Evolutionary conservation across 2,113 vertebrate genomes (phyloP), one percentile per base, ranked within the genome.

Genomic region (Nannospalax galili): DNA sequence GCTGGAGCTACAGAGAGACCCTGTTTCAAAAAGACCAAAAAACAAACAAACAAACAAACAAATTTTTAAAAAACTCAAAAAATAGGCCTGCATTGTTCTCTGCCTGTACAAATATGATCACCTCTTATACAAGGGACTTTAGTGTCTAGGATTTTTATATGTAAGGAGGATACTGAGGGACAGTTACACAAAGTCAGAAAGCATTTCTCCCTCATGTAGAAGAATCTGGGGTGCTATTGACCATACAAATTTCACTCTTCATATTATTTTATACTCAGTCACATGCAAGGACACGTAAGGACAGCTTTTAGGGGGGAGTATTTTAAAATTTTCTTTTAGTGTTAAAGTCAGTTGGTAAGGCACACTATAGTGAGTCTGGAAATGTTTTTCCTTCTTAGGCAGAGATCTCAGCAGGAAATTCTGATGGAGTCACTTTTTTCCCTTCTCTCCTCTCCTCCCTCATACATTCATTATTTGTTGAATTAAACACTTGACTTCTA

Each of bases 401-500:
- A 79, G 35, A 7, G 8, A 48, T n/a, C 70, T 86, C 80, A 45
- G 6, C 4, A 7, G 22, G 35, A 62, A 69, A 30, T 72, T 56
- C 69, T 60, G 16, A 75, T 32, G 35, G 56, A 72, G 19, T 74
- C 5, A 10, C 7, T 67, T 19, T 4, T 15, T 72, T 8, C 19
- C 24, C 64, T 19, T 32, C 1, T 14, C 14, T 56, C 17, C 15
- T 30, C 3, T 90, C 8, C 67, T 75, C 28, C 1, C 45, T 87
- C 26, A 0, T 28, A 10, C 20, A 20, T 72, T 80, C 40, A 14
- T 84, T 84, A 80, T 69, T 88, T 7, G 1, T 85, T 60, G n/a
- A 62, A 73, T 52, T 79, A 67, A 84, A 93, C n/a, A 35, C 37
- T 37, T 75, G 58, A 60, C 45, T 88, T 92, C 84, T 48, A 85